Conservation (phyloP, 2,888 invertebrate genomes). For the Lasioglossum malachurum region DNA sequence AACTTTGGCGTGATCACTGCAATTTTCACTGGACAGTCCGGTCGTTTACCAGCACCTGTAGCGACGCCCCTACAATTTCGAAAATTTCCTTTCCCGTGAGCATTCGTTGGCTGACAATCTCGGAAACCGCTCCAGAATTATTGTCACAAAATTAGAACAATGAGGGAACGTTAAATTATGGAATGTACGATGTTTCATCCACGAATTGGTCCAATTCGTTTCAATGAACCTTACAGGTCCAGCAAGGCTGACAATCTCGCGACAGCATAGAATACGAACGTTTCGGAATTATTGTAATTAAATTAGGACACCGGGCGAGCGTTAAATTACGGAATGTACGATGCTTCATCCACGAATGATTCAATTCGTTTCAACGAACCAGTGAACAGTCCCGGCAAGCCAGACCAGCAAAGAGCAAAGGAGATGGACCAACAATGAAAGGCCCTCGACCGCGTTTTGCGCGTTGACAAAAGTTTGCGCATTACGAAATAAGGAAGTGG, state of each 20-base stretch:
- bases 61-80: constrained; percentile 30
- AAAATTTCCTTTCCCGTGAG: background rate
- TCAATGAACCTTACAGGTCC: background rate
- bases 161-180: background rate
- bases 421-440: background rate
- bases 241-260: background rate
- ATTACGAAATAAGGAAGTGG: background rate
- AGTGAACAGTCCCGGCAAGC: background rate
- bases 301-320: background rate
- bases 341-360: background rate
- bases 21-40: constrained; percentile 65
- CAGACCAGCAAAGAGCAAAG: background rate
- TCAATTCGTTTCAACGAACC: background rate
- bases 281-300: background rate
- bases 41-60: constrained; percentile 44
- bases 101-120: background rate
- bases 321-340: background rate
- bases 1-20: constrained; percentile 69
- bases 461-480: constrained; percentile 6
- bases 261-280: background rate
- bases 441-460: constrained; percentile 12
- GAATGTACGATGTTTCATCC: background rate
- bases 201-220: background rate
- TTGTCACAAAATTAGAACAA: background rate
- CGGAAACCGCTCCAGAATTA: background rate